Evolutionary conservation across 2,797 vertebrate species (phyloP).

Genomic region (Cyprinodon diabolis): DNA sequence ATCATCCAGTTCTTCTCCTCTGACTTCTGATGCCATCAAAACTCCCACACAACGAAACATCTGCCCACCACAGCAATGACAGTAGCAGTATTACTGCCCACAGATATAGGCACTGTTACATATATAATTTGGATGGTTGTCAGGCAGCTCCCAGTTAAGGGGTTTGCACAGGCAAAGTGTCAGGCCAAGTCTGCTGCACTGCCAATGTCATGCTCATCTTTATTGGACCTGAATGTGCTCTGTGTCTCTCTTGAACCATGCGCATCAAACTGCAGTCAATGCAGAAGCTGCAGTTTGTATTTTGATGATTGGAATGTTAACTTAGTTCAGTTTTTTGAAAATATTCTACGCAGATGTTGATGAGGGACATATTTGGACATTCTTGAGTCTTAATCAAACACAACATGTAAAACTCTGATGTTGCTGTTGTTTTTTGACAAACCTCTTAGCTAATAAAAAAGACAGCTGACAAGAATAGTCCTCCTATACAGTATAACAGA

Average conservation of each 20-base stretch:
- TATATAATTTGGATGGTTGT: conserved; percentile 53
- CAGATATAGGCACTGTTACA: conserved; percentile 36
- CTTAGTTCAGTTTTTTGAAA: conserved; percentile 29
- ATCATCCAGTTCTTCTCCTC: conserved; percentile 6
- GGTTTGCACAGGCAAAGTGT: conserved; percentile 49
- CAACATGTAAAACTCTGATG: background rate
- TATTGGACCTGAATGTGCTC: conserved; percentile 42
- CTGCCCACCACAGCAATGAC: conserved; percentile 16
- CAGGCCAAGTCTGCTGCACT: conserved; percentile 66
- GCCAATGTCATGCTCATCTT: conserved; percentile 67
- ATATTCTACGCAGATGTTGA: conserved; percentile 6
- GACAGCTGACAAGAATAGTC: background rate
- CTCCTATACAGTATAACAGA: background rate
- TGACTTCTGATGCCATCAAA: background rate
- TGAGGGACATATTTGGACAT: background rate
- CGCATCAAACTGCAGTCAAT: conserved; percentile 24
- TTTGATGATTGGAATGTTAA: conserved; percentile 32
- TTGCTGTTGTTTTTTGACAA: background rate
- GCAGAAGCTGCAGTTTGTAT: conserved; percentile 24
- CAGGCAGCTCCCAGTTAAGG: conserved; percentile 30
- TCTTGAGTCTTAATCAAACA: background rate
- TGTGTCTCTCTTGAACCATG: conserved; percentile 44
- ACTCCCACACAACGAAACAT: conserved; percentile 2
- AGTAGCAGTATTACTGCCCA: conserved; percentile 19
- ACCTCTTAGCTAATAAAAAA: background rate